Evolutionary conservation across 2,797 vertebrate genomes (phyloP), one percentile per base, ranked within the genome.

Genomic region (Coreius guichenoti): DNA sequence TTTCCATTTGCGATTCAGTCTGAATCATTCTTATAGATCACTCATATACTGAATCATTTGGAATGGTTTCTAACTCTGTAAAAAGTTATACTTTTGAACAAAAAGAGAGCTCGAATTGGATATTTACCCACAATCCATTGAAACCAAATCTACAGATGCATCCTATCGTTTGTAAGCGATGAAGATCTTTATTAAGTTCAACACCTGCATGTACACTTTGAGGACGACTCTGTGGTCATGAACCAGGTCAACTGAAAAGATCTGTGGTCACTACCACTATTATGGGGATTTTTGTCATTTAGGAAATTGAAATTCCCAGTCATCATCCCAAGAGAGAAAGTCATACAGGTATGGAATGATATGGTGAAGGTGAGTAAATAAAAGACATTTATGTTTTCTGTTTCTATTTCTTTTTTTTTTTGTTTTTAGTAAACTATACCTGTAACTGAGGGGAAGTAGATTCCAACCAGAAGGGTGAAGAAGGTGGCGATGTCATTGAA

Each of bases 391-490:
- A n/a, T 13, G 3, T 26, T n/a, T 45, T 72, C 39, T 45, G 13
- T 72, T 45, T 45, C 21, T 45, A 0, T 23, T 23, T 21, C 1
- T 2, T 51, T n/a, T 12, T 12, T n/a, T 11, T 26, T 26, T n/a
- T n/a, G n/a, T n/a, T n/a, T 45, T 7, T 5, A 1, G 33, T 47
- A 8, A 43, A 43, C 43, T 26, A 14, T 92, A 99, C 98, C 98
- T 83, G 98, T 99, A 86, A 99, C 98, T 0, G 98, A 99, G 4
- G 98, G 98, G 88, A 99, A 99, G 93, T 97, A 99, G 90, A 99
- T 99, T 86, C 98, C 98, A 61, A 99, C 96, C 86, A 99, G 93
- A 91, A 99, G 90, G 43, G 98, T 99, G 92, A 99, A 99, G 90
- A 93, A 97, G 33, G 98, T 97, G 89, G 94, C 88, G 74, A 99